Conservation (phyloP, 2,797 vertebrate genomes). For the Sylvilagus floridanus region DNA sequence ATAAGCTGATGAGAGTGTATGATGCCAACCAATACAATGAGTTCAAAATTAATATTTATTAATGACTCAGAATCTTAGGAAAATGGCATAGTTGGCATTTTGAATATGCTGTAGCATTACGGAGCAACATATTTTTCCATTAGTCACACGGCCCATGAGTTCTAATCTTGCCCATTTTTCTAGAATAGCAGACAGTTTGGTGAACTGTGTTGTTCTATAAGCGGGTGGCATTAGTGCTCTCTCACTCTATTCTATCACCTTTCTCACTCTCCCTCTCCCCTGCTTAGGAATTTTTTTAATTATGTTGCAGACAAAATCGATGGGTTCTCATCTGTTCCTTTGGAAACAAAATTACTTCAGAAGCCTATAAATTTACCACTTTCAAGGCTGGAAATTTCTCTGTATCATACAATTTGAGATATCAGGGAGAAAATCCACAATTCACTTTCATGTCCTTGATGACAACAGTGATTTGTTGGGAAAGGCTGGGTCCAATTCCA, state of each 20-base stretch:
- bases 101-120: not conserved
- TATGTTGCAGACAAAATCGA: conserved; percentile 72
- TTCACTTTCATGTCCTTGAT: conserved; percentile 51
- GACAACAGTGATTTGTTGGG: not conserved
- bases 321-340: conserved; percentile 72
- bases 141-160: not conserved
- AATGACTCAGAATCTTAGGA: conserved; percentile 50
- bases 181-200: conserved; percentile 21
- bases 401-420: conserved; percentile 44
- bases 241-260: not conserved
- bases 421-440: not conserved
- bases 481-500: not conserved
- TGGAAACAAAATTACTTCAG: conserved; percentile 68
- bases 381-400: conserved; percentile 59
- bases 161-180: conserved; percentile 47
- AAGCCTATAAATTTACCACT: conserved; percentile 65
- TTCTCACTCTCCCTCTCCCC: not conserved
- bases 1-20: not conserved
- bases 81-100: not conserved
- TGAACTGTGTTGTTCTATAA: not conserved
- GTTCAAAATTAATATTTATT: not conserved
- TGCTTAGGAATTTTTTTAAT: conserved; percentile 44
- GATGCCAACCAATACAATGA: not conserved
- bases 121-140: not conserved
- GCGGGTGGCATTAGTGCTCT: conserved; percentile 37